Evolutionary conservation across 2,113 vertebrate species (phyloP), one percentile per base, ranked within the genome.

Genomic region (Python bivittatus): DNA sequence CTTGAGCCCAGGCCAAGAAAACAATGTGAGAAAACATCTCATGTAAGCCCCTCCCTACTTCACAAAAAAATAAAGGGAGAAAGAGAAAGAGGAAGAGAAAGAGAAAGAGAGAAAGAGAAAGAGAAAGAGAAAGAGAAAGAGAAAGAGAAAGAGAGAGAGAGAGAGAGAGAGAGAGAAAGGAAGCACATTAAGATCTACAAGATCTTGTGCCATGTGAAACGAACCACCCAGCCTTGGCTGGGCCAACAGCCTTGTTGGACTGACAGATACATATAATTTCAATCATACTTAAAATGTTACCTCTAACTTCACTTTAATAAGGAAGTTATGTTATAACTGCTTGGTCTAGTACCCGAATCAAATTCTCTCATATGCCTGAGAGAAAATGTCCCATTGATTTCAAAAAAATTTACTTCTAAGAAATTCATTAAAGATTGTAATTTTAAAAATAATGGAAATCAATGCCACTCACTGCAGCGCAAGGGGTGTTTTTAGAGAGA

Each of bases 401-500:
- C 33, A 79, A 15, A 13, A n/a, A 3, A 79, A 79, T 38, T 3
- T 38, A 79, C n/a, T 86, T 86, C 48, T n/a, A 17, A 86, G 27
- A 53, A 54, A 86, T 86, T n/a, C 6, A 86, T 86, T 56, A n/a
- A 57, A 33, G 54, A 58, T 33, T 33, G 52, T 38, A 56, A 33
- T 57, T 33, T 56, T 86, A n/a, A 87, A 87, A 33, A 87, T 87
- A 87, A 33, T 87, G 86, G 53, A 87, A 87, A 56, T 87, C 86
- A 57, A 57, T 87, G 54, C 7, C 3, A 22, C n/a, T 56, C n/a
- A 23, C 12, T 58, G 1, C 22, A 13, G 4, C 15, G 20, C 72
- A 22, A 79, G 72, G 33, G 15, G 17, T 79, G 2, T 38, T 79
- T 79, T 6, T 7, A 20, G 72, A 79, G 6, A 79, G 33, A 79